Evolutionary conservation across 2,888 invertebrate genomes (phyloP), one percentile per base, ranked within the genome.

Genomic region (Cylloceria caligata): DNA sequence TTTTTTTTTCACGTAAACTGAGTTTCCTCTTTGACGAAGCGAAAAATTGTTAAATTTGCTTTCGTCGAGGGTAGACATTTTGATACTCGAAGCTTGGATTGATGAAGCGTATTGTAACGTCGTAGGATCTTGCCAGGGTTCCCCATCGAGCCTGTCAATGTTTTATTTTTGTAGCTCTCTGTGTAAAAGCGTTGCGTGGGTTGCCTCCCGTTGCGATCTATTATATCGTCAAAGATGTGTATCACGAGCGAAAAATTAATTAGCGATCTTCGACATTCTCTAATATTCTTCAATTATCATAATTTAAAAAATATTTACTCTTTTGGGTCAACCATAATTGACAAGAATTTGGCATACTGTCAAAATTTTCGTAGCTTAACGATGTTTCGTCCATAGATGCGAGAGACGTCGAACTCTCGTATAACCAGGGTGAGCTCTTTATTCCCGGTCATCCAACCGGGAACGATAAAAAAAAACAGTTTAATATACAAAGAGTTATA

Each of bases 101-200:
- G 65, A 74, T 36, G 67, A 42, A 73, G 47, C 78, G 64, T 49
- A 16, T 73, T 60, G 52, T 24, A 60, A 65, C 64, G 74, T 75
- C 74, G 60, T 69, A 71, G 73, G 65, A 67, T 77, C 49, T 79
- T 57, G 71, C 55, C 64, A 45, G 62, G 57, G 57, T 52, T 55
- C 27, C 42, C 19, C 34, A 21, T 30, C 72, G 34, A 47, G 83
- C 55, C 62, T 67, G 81, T 84, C 80, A 65, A 77, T 69, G 71
- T 82, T 86, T 86, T 86, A 86, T 86, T 86, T 86, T 83, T 45
- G 84, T 84, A 84, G 45, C 57, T 69, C 42, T 39, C 72, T 34
- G 42, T 71, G 47, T 68, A 77, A 74, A 49, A 19, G n/a, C 5
- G 45, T 13, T 49, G 78, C 78, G 83, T 84, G 73, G 81, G 84